Conservation (phyloP, 2,797 vertebrate species). For the Euthynnus affinis region DNA sequence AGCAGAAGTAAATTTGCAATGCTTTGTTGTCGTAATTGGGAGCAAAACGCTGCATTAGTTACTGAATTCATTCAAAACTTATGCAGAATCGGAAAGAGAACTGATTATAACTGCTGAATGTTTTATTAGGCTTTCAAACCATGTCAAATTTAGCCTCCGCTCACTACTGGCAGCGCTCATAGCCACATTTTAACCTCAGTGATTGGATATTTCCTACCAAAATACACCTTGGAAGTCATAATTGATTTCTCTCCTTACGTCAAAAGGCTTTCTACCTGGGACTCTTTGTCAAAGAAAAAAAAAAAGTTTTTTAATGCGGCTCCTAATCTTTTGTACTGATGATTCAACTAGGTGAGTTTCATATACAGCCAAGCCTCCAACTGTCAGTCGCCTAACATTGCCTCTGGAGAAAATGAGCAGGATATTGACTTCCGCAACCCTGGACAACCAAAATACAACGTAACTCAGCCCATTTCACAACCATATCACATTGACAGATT, state of each 20-base stretch:
- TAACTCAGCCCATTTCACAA: conserved; percentile 5
- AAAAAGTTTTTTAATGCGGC: too few species aligned
- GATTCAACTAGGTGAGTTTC: conserved; percentile 16
- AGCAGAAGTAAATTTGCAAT: background rate
- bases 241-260: background rate
- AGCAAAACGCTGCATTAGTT: background rate
- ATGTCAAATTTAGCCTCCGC: too few species aligned
- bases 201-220: background rate
- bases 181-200: background rate
- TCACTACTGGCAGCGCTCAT: background rate
- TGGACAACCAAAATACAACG: background rate
- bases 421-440: background rate
- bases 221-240: background rate
- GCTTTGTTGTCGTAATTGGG: background rate
- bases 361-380: too few species aligned
- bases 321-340: background rate
- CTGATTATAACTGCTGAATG: background rate
- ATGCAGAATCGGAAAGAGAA: background rate
- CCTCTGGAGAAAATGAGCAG: too few species aligned
- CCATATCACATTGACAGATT: conserved; percentile 10
- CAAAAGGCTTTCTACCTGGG: background rate
- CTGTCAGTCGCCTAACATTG: too few species aligned
- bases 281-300: too few species aligned
- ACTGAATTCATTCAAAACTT: background rate
- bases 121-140: background rate